Conservation (phyloP, 2,797 vertebrate genomes). For the Champsocephalus gunnari region DNA sequence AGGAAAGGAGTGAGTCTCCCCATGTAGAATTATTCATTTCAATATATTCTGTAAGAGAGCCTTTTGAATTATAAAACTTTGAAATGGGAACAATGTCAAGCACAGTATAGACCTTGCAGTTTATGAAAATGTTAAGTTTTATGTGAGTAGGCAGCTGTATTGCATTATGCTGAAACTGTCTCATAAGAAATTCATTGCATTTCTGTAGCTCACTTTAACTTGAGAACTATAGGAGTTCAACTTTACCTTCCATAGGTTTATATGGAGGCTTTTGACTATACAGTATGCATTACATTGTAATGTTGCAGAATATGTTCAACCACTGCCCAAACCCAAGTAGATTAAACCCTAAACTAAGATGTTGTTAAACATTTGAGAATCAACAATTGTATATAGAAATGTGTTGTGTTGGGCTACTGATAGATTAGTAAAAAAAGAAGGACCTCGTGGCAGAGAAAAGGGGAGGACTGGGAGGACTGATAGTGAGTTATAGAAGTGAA, state of each 20-base stretch:
- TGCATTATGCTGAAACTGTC: constrained; percentile 46
- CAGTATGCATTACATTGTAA: not conserved
- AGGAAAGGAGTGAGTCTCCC: constrained; percentile 48
- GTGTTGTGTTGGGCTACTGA: not conserved
- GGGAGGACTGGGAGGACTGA: not conserved
- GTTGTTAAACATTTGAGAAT: not conserved
- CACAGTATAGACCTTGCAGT: constrained; percentile 29
- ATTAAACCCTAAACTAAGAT: constrained; percentile 4
- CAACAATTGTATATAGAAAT: not conserved
- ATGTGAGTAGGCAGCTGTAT: constrained; percentile 27
- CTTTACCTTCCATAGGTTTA: constrained; percentile 9
- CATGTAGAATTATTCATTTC: constrained; percentile 73
- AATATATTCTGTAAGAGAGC: constrained; percentile 58
- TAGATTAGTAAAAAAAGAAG: constrained; percentile 2
- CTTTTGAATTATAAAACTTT: constrained; percentile 63
- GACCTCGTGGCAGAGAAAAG: not conserved
- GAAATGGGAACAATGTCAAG: constrained; percentile 56
- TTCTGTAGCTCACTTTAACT: constrained; percentile 32
- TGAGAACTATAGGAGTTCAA: constrained; percentile 32
- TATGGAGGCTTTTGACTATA: not conserved
- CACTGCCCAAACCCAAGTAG: not conserved
- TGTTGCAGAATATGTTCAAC: constrained; percentile 11
- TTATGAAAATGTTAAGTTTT: constrained; percentile 46
- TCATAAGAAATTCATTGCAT: constrained; percentile 44
- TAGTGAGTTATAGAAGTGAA: constrained; percentile 23